phyloP scores from a whole-genome alignment of 2,797 vertebrate species.

The Podarcis lilfordi region DNA sequence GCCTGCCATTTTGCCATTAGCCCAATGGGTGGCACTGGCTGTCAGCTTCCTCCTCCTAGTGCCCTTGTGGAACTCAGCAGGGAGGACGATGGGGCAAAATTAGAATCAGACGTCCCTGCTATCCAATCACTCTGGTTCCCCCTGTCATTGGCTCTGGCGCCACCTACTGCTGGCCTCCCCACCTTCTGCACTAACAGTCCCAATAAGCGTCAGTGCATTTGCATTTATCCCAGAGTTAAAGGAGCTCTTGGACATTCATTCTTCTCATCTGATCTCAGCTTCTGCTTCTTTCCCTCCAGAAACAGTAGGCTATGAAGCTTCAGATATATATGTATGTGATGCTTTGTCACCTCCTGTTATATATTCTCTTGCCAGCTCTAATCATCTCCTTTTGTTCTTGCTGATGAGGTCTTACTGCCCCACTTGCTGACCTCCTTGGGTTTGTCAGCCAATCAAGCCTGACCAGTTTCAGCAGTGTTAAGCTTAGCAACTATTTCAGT shows the following conservation, averaged over 20 bases:
- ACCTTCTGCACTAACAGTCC: too few species aligned
- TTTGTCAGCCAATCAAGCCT: constrained; percentile 71
- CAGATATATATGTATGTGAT: neutral
- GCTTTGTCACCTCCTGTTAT: neutral
- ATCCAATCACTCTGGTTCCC: too few species aligned
- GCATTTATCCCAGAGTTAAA: too few species aligned
- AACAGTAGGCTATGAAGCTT: constrained; percentile 70
- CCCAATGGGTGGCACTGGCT: too few species aligned
- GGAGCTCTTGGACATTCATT: neutral
- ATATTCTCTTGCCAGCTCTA: constrained; percentile 56
- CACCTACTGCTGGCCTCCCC: too few species aligned
- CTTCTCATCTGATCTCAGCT: constrained; percentile 52
- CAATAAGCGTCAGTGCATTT: too few species aligned
- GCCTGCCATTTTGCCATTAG: too few species aligned
- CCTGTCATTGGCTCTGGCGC: too few species aligned
- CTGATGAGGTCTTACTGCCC: constrained; percentile 71
- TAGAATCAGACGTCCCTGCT: too few species aligned
- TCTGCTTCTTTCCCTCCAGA: constrained; percentile 39
- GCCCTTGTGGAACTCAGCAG: too few species aligned
- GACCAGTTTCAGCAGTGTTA: constrained; percentile 70
- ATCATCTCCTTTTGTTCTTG: constrained; percentile 72
- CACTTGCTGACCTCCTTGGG: constrained; percentile 70
- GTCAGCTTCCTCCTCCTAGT: too few species aligned
- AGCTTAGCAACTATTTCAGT: constrained; percentile 74
- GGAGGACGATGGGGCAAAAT: too few species aligned